A percentile compares a stretch with the other conserved stretches of the same genome.
phyloP scores from a whole-genome alignment of 2,888 invertebrate genomes.

The Caenorhabditis becei region DNA sequence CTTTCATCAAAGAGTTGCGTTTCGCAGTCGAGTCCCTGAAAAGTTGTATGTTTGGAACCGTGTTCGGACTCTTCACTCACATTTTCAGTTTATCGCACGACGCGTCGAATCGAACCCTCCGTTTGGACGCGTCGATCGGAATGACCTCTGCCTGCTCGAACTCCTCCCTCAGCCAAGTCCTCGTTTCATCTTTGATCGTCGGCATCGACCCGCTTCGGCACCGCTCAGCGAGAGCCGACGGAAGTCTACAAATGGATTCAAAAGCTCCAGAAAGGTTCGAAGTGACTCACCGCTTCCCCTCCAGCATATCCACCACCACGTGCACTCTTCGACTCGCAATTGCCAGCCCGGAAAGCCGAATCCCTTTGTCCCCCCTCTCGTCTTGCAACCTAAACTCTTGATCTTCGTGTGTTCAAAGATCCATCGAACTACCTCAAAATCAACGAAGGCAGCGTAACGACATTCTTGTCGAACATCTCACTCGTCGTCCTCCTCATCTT shows the following conservation, averaged over 20 bases:
- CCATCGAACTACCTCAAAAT: slow-evolving; percentile 61
- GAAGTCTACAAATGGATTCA: slow-evolving; percentile 38
- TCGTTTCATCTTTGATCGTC: slow-evolving; percentile 56
- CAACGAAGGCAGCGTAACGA: slow-evolving; percentile 63
- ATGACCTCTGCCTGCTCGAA: slow-evolving; percentile 70
- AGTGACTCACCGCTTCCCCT: slow-evolving; percentile 43
- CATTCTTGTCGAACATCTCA: slow-evolving; percentile 47
- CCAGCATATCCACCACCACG: slow-evolving; percentile 65
- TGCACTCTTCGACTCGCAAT: slow-evolving; percentile 67
- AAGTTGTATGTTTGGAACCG: too few relatives aligned
- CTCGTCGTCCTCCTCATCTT: slow-evolving; percentile 28
- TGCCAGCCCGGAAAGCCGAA: slow-evolving; percentile 67
- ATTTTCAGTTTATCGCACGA: slow-evolving; percentile 41
- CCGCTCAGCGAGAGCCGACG: slow-evolving; percentile 50
- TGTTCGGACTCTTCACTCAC: slow-evolving; percentile 26
- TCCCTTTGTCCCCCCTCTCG: slow-evolving; percentile 65
- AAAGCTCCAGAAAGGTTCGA: too few relatives aligned
- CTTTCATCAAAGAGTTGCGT: slow-evolving; percentile 60
- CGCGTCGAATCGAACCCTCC: slow-evolving; percentile 49
- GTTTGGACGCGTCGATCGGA: slow-evolving; percentile 61
- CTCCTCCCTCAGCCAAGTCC: slow-evolving; percentile 70
- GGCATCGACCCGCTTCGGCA: slow-evolving; percentile 58
- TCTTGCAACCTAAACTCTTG: slow-evolving; percentile 68
- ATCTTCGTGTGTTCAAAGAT: slow-evolving; percentile 2
- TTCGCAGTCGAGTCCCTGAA: slow-evolving; percentile 42